A percentile compares a stretch with the other conserved stretches of the same genome.
Evolutionary conservation across 2,888 invertebrate species (phyloP).

Genomic region (Cyclophora albipunctata): DNA sequence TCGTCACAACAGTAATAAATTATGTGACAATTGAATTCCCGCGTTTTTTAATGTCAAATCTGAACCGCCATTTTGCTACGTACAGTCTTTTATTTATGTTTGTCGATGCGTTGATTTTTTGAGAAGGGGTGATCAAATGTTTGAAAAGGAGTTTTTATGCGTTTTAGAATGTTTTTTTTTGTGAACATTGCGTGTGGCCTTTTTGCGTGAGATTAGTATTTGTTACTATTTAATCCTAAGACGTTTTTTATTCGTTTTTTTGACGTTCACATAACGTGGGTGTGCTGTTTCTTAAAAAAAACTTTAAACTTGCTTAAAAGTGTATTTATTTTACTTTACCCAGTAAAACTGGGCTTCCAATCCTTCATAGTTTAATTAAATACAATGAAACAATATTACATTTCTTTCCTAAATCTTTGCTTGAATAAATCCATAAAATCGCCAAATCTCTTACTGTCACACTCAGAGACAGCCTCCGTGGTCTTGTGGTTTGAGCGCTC

Average conservation of each 20-base stretch:
- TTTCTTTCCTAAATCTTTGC: no score
- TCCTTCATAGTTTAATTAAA: no score
- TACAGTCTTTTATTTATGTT: conserved; percentile 32
- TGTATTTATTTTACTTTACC: no score
- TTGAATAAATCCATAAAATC: no score
- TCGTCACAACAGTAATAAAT: conserved; percentile 68
- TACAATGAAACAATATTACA: no score
- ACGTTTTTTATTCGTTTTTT: conserved; percentile 19
- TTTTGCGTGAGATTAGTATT: conserved; percentile 31
- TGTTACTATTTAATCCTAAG: conserved; percentile 29
- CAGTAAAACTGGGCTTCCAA: no score
- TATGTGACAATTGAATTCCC: conserved; percentile 67
- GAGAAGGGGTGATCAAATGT: conserved; percentile 48
- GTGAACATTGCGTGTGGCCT: conserved; percentile 43
- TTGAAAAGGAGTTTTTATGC: conserved; percentile 20
- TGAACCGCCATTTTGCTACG: conserved; percentile 50
- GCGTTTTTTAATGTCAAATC: conserved; percentile 72
- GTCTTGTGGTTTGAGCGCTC: no score
- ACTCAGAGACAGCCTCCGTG: no score
- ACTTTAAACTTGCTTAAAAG: no score
- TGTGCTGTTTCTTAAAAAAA: no score
- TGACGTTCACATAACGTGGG: conserved; percentile 8
- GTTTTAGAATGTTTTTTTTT: conserved; percentile 26
- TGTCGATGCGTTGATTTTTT: conserved; percentile 52
- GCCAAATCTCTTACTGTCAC: no score